Percentiles rank a stretch among this genome's conserved stretches.
Evolutionary conservation across 2,113 vertebrate genomes (phyloP).

Genomic region (Ia io): DNA sequence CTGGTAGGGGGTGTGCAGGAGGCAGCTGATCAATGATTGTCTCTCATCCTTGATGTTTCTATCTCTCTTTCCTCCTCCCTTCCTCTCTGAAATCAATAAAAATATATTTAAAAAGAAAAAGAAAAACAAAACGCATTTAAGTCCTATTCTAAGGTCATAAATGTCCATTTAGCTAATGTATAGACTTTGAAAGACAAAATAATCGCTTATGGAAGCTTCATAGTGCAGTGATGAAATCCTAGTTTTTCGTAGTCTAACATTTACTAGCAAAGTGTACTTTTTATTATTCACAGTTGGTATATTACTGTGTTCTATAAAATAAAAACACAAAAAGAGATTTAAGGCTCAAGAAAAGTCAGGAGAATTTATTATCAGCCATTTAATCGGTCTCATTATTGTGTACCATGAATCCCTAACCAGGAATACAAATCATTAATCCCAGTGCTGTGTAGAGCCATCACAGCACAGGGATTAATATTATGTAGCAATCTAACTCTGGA

Average conservation of each 20-base stretch:
- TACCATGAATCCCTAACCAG: neutral
- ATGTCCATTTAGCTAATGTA: neutral
- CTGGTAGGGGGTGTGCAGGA: too few species aligned
- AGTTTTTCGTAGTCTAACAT: neutral
- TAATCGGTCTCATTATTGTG: neutral
- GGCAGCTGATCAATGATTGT: too few species aligned
- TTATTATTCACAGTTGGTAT: neutral
- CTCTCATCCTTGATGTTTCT: too few species aligned
- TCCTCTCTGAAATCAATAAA: too few species aligned
- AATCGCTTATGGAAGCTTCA: neutral
- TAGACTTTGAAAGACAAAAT: conserved; percentile 45
- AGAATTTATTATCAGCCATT: neutral
- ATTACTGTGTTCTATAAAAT: neutral
- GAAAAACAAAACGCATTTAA: neutral
- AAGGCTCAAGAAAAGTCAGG: neutral
- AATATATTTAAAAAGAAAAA: neutral
- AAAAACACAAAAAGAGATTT: neutral
- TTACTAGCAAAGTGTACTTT: neutral
- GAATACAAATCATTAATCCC: neutral
- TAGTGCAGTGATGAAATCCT: neutral
- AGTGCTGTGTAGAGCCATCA: neutral
- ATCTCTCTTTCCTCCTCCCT: too few species aligned
- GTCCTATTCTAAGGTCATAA: neutral
- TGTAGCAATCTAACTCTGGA: neutral
- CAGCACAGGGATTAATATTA: neutral